A percentile compares a stretch with the other conserved stretches of the same genome.
Evolutionary conservation across 2,888 invertebrate species (phyloP).

Genomic region (Hipparchia semele): DNA sequence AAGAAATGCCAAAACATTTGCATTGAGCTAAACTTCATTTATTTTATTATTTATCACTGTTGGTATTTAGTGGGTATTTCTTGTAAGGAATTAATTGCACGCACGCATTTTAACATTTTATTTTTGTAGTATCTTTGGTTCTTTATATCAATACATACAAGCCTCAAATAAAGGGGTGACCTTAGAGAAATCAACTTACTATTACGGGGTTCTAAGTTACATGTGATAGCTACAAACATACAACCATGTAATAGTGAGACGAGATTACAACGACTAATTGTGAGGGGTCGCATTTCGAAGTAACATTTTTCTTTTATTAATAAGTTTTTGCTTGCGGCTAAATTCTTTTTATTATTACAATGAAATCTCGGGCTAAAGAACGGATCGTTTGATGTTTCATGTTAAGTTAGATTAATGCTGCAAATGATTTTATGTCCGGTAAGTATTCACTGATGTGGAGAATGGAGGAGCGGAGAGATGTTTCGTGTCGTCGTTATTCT

Average conservation of each 20-base stretch:
- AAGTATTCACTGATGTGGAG: not conserved
- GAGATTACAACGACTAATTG: not conserved
- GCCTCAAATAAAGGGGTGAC: slow-evolving; percentile 23
- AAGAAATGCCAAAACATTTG: not conserved
- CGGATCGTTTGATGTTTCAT: not conserved
- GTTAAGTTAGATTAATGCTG: not conserved
- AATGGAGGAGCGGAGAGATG: not conserved
- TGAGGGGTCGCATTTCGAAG: not conserved
- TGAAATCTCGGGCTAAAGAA: not conserved
- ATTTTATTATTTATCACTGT: not conserved
- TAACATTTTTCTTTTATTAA: slow-evolving; percentile 12
- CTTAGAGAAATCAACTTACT: slow-evolving; percentile 7
- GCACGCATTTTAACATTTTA: too few species aligned
- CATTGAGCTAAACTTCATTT: not conserved
- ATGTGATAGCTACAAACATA: slow-evolving; percentile 5
- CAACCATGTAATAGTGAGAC: slow-evolving; percentile 16
- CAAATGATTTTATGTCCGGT: not conserved
- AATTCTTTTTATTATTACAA: not conserved
- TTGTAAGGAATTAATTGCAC: too few species aligned
- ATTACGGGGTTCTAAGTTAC: slow-evolving; percentile 16
- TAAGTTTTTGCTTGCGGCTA: slow-evolving; percentile 7
- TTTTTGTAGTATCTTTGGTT: not conserved
- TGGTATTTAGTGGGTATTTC: not conserved
- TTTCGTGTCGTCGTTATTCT: too few species aligned
- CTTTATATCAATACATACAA: slow-evolving; percentile 3